A percentile compares a stretch with the other conserved stretches of the same genome.
These are phyloP conservation scores for Parauchenoglanis punctatus DNA, from an alignment of 2,797 vertebrate species.

Conservation along the genomic window DNA sequence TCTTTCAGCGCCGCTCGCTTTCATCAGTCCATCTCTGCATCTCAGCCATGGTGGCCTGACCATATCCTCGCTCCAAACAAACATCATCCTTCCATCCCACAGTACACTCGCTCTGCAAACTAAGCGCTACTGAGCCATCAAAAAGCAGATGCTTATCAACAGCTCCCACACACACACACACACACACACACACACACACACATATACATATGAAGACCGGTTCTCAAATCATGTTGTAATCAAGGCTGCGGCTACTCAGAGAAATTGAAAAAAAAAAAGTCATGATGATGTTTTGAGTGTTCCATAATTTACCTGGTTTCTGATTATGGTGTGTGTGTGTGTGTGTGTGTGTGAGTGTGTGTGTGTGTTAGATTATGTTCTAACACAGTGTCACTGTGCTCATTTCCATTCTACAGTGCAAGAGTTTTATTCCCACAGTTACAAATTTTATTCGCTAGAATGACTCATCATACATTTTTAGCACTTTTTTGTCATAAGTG, in stretches of 20 bases:
- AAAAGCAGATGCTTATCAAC: constrained; percentile 58
- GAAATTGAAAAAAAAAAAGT: not conserved
- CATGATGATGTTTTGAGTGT: constrained; percentile 50
- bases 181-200: constrained; percentile 19
- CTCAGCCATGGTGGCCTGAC: constrained; percentile 62
- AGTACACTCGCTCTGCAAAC: constrained; percentile 45
- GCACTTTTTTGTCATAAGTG: not conserved
- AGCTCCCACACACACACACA: constrained; percentile 9
- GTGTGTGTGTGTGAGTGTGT: not conserved
- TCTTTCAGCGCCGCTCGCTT: constrained; percentile 52
- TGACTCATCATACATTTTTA: not conserved
- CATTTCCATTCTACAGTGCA: not conserved
- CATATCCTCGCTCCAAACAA: constrained; percentile 66
- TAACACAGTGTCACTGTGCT: not conserved
- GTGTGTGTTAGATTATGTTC: not conserved
- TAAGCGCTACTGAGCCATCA: constrained; percentile 46
- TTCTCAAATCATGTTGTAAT: constrained; percentile 54
- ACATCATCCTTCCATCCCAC: constrained; percentile 47
- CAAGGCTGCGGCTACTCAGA: constrained; percentile 46
- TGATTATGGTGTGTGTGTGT: not conserved
- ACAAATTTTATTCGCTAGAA: not conserved
- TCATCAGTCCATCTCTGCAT: constrained; percentile 68
- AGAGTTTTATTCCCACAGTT: not conserved
- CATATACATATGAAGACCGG: constrained; percentile 4
- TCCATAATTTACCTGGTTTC: constrained; percentile 34